phyloP scores from a whole-genome alignment of 2,113 vertebrate species.

The Lampris megalopsis region DNA sequence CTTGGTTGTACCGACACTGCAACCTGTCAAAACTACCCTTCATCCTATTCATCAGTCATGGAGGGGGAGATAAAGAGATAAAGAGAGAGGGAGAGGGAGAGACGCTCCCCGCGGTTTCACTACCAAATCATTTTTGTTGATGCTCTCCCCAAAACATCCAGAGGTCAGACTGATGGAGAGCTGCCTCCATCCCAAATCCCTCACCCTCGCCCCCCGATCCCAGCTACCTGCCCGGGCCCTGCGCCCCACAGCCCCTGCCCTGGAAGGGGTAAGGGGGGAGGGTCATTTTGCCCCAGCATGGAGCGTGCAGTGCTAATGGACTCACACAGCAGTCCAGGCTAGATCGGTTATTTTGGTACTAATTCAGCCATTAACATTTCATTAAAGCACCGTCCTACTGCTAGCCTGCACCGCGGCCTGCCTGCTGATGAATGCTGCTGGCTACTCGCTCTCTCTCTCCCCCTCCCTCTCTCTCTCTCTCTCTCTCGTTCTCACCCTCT shows the following conservation, averaged over 20 bases:
- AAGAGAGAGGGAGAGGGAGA: background rate
- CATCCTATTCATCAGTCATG: constrained; percentile 58
- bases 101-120: constrained; percentile 33
- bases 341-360: constrained; percentile 95
- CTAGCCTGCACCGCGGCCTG: constrained; percentile 76
- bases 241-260: constrained; percentile 52
- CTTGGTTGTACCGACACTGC: constrained; percentile 5
- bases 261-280: constrained; percentile 77
- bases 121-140: constrained; percentile 63
- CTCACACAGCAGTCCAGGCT: constrained; percentile 91
- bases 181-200: background rate
- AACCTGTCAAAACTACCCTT: constrained; percentile 32
- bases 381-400: constrained; percentile 94
- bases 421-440: constrained; percentile 87
- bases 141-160: constrained; percentile 57
- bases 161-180: constrained; percentile 61
- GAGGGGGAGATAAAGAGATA: background rate
- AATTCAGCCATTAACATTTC: constrained; percentile 99
- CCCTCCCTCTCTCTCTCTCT: too few relatives aligned
- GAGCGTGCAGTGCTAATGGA: constrained; percentile 92
- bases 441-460: constrained; percentile 13
- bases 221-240: constrained; percentile 72
- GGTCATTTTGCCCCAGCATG: constrained; percentile 88
- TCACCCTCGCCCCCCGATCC: constrained; percentile 24
- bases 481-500: too few relatives aligned